Evolutionary conservation across 2,888 invertebrate genomes (phyloP).

Genomic region (Baccha elongata): DNA sequence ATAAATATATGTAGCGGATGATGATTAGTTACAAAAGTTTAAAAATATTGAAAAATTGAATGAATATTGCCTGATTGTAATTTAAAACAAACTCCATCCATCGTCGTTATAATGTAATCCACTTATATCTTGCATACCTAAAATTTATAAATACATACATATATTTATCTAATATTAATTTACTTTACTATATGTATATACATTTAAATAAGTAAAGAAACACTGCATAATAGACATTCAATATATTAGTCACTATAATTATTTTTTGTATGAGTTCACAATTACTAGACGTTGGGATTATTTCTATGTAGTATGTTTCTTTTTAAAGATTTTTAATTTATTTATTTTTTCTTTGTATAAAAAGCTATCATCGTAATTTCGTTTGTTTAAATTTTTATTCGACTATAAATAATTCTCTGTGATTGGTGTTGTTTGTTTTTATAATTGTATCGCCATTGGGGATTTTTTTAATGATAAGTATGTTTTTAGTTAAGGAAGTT

Average conservation of each 20-base stretch:
- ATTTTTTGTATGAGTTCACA: constrained; percentile 65
- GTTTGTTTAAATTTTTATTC: constrained; percentile 23
- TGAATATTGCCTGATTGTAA: background rate
- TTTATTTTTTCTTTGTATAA: constrained; percentile 65
- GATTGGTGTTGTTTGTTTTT: constrained; percentile 17
- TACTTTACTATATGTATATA: constrained; percentile 32
- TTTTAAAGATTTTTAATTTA: constrained; percentile 22
- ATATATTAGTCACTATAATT: constrained; percentile 58
- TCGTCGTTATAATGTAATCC: constrained; percentile 42
- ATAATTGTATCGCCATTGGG: constrained; percentile 1
- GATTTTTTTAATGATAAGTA: constrained; percentile 9
- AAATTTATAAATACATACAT: constrained; percentile 3
- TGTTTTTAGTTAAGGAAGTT: background rate
- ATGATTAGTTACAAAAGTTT: constrained; percentile 42
- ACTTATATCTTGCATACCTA: constrained; percentile 4
- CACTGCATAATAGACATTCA: constrained; percentile 55
- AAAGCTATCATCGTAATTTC: constrained; percentile 64
- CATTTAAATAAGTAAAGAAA: constrained; percentile 28
- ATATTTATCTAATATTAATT: constrained; percentile 12
- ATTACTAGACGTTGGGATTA: constrained; percentile 74
- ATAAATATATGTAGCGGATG: constrained; percentile 11
- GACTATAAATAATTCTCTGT: constrained; percentile 59
- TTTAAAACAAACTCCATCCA: constrained; percentile 19
- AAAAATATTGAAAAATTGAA: constrained; percentile 18
- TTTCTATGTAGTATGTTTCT: constrained; percentile 69